Conservation (phyloP, 1,140 invertebrate species). For the Camponotus floridanus region DNA sequence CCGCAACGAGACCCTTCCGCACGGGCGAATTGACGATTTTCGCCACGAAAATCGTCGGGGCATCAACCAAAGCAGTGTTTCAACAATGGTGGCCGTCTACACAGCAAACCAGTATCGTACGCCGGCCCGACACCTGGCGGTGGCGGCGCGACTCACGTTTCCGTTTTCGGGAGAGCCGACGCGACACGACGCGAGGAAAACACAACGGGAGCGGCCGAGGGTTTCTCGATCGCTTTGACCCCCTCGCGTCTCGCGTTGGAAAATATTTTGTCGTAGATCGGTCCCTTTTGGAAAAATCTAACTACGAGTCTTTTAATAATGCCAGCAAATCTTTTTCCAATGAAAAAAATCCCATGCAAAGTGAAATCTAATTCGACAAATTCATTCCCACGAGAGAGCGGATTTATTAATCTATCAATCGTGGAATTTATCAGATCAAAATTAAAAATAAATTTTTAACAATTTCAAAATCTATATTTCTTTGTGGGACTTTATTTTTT, state of each 20-base stretch:
- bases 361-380: no score
- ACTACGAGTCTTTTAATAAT: not conserved
- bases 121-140: constrained; percentile 81
- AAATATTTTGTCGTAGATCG: no score
- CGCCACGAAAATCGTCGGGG: constrained; percentile 77
- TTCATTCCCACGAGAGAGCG: no score
- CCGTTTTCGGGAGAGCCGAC: constrained; percentile 49
- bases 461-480: no score
- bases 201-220: not conserved
- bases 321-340: no score
- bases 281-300: no score
- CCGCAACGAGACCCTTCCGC: constrained; percentile 70
- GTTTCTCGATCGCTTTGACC: not conserved
- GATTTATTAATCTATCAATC: no score
- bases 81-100: constrained; percentile 84
- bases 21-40: constrained; percentile 79
- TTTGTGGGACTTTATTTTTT: no score
- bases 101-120: constrained; percentile 74
- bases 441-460: no score
- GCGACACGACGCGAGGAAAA: constrained; percentile 6
- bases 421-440: no score
- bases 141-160: constrained; percentile 70
- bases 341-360: no score
- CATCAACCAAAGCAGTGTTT: constrained; percentile 84
- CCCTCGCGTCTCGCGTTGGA: no score